Conservation (phyloP, 2,888 invertebrate species). For the Alentia gelatinosa region DNA sequence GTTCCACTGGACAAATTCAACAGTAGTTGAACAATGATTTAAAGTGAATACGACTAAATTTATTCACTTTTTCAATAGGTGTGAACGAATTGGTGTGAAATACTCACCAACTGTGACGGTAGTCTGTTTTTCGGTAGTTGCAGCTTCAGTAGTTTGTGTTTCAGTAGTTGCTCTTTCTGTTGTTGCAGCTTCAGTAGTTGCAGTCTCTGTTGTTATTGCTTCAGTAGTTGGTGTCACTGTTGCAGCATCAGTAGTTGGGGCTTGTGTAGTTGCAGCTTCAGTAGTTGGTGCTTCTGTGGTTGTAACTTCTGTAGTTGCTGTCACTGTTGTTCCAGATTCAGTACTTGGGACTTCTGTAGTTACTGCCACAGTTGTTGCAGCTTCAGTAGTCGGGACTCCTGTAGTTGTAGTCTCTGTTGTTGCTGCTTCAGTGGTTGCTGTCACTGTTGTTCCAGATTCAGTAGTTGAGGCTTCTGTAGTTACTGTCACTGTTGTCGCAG, state of each 20-base stretch:
- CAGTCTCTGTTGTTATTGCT: not conserved
- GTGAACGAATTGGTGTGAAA: too few species aligned
- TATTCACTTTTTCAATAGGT: too few species aligned
- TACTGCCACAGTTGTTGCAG: not conserved
- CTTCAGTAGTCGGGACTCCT: not conserved
- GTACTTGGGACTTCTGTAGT: not conserved
- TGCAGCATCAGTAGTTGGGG: not conserved
- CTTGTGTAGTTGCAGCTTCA: not conserved
- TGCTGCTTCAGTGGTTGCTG: not conserved
- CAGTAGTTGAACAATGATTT: too few species aligned
- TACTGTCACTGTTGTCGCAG: not conserved
- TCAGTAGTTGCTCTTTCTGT: too few species aligned
- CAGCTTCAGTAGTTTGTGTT: too few species aligned
- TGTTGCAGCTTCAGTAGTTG: too few species aligned
- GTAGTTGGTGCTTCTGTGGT: not conserved
- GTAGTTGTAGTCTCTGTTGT: not conserved
- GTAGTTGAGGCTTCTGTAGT: not conserved
- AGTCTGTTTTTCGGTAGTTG: too few species aligned
- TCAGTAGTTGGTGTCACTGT: not conserved
- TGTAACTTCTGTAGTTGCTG: not conserved
- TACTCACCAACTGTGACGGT: too few species aligned
- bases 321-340: not conserved
- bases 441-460: not conserved
- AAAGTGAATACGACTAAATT: too few species aligned
- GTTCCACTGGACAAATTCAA: too few species aligned